Evolutionary conservation across 2,888 invertebrate genomes (phyloP).

Genomic region (Acronicta psi): DNA sequence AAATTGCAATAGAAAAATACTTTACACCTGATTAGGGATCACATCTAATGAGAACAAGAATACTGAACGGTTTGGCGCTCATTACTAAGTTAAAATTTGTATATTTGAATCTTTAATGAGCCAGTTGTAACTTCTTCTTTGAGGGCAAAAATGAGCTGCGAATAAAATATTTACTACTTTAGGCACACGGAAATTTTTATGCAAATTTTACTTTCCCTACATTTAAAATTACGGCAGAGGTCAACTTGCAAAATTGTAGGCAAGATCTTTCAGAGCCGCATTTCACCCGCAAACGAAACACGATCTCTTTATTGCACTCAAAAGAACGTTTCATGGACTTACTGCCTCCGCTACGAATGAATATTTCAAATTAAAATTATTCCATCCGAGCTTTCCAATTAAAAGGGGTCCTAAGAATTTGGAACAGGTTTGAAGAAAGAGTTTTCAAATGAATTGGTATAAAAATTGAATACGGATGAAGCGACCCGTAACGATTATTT

Average conservation of each 20-base stretch:
- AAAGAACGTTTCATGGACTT: conserved; percentile 44
- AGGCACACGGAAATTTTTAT: conserved; percentile 35
- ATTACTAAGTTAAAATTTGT: neutral
- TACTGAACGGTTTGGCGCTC: too few species aligned
- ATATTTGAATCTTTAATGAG: conserved; percentile 24
- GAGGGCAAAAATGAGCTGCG: conserved; percentile 29
- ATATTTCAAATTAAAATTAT: conserved; percentile 58
- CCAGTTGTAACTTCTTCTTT: conserved; percentile 11
- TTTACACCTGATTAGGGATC: too few species aligned
- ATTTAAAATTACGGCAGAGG: conserved; percentile 48
- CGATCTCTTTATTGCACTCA: conserved; percentile 47
- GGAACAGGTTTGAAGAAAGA: conserved; percentile 35
- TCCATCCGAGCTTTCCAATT: conserved; percentile 55
- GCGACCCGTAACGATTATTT: conserved; percentile 59
- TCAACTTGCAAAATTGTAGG: conserved; percentile 44
- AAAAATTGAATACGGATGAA: conserved; percentile 57
- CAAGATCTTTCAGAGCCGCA: conserved; percentile 41
- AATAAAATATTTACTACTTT: conserved; percentile 39
- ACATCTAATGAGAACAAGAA: too few species aligned
- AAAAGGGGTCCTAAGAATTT: conserved; percentile 56
- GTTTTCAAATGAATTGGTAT: conserved; percentile 52
- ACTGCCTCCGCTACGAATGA: conserved; percentile 34
- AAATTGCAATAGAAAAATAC: too few species aligned
- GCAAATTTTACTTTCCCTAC: conserved; percentile 40
- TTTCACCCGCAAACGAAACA: conserved; percentile 39